Conservation (phyloP, 2,888 invertebrate genomes). For the Latheticus oryzae region DNA sequence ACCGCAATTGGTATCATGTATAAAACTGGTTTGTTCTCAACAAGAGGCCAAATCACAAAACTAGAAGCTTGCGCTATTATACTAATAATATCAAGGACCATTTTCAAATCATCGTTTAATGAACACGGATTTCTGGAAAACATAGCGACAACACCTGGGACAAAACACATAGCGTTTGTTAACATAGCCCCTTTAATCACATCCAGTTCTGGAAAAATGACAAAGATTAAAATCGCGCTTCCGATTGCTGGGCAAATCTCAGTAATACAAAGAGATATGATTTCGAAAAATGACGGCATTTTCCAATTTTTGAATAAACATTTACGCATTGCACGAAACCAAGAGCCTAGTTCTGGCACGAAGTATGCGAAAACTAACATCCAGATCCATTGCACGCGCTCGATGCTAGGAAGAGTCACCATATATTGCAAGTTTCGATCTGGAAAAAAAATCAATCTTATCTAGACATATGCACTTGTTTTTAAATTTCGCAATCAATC, state of each 20-base stretch:
- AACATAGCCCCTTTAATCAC: conserved; percentile 86
- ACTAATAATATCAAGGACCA: conserved; percentile 71
- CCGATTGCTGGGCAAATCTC: conserved; percentile 86
- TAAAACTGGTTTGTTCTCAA: conserved; percentile 66
- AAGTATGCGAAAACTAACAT: conserved; percentile 79
- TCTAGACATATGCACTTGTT: conserved; percentile 4
- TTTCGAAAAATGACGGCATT: conserved; percentile 69
- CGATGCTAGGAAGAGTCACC: conserved; percentile 72
- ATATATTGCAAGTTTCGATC: conserved; percentile 73
- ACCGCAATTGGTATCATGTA: conserved; percentile 76
- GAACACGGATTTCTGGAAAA: conserved; percentile 70
- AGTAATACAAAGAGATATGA: conserved; percentile 73
- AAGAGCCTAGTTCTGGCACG: conserved; percentile 80
- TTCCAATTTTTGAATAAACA: conserved; percentile 78
- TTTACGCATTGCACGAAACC: conserved; percentile 77
- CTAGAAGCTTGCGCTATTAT: conserved; percentile 75
- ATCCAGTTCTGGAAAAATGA: conserved; percentile 83
- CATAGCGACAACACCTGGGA: conserved; percentile 79
- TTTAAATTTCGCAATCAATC: background rate
- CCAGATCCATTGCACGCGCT: conserved; percentile 84
- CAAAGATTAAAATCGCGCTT: conserved; percentile 78
- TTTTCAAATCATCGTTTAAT: conserved; percentile 54
- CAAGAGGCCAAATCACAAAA: conserved; percentile 76
- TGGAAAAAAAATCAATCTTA: conserved; percentile 56
- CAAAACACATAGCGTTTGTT: conserved; percentile 84